Percentiles rank a stretch among this genome's conserved stretches.
Conservation (phyloP, 2,797 vertebrate genomes). For the Sarcophilus harrisii region DNA sequence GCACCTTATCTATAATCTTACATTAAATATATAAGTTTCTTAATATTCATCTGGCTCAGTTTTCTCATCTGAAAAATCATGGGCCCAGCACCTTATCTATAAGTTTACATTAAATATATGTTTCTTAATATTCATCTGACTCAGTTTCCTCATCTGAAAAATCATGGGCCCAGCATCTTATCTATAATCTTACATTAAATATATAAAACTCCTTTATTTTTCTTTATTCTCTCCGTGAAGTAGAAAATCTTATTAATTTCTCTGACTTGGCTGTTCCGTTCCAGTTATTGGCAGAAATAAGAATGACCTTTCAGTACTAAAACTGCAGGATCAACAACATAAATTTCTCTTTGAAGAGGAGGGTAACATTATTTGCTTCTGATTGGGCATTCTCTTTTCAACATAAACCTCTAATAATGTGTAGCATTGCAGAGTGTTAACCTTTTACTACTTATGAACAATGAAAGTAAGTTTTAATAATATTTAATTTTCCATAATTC, state of each 20-base stretch:
- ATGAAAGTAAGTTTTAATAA: neutral
- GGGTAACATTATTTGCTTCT: neutral
- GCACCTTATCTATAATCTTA: neutral
- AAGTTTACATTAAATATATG: neutral
- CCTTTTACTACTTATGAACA: neutral
- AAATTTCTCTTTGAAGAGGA: neutral
- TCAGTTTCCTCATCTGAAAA: neutral
- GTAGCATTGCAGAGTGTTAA: neutral
- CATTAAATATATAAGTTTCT: neutral
- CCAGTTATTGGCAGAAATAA: neutral
- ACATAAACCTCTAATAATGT: neutral
- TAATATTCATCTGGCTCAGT: neutral
- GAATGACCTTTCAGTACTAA: neutral
- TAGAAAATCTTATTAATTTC: neutral
- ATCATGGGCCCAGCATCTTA: neutral
- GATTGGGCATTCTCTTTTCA: neutral
- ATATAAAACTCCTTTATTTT: neutral
- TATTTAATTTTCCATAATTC: neutral
- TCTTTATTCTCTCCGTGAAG: neutral
- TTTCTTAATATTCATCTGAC: neutral
- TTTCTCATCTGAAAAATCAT: neutral
- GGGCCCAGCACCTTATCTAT: neutral
- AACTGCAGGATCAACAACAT: neutral
- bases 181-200: neutral
- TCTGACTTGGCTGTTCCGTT: neutral